Evolutionary conservation across 2,797 vertebrate species (phyloP).

Genomic region (Synaphobranchus kaupii): DNA sequence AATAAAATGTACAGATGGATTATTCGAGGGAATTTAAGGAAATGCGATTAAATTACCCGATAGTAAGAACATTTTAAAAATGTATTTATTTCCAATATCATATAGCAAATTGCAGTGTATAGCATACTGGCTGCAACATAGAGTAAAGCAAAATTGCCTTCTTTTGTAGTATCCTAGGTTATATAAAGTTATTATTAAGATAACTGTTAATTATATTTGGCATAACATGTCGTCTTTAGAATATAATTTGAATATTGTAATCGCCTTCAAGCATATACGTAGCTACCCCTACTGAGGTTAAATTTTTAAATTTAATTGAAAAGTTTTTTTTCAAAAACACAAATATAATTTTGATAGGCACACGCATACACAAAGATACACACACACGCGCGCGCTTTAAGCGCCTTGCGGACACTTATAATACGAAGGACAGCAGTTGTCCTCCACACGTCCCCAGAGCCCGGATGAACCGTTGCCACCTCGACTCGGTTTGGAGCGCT

Average conservation of each 20-base stretch:
- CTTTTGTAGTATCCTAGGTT: not conserved
- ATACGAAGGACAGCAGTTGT: slow-evolving; percentile 20
- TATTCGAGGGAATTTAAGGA: not conserved
- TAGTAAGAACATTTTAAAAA: not conserved
- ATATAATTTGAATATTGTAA: not conserved
- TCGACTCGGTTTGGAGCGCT: slow-evolving; percentile 56
- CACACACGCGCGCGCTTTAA: not conserved
- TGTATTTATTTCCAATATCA: not conserved
- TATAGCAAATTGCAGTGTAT: too few relatives aligned
- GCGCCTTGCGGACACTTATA: not conserved
- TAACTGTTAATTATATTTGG: not conserved
- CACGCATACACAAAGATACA: not conserved
- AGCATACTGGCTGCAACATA: not conserved
- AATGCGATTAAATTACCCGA: not conserved
- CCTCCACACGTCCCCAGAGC: slow-evolving; percentile 28
- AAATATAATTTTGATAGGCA: not conserved
- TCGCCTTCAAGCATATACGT: not conserved
- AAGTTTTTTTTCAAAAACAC: not conserved
- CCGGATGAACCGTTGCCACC: slow-evolving; percentile 37
- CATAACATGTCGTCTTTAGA: not conserved
- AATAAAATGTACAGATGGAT: not conserved
- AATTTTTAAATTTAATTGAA: not conserved
- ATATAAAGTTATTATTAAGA: not conserved
- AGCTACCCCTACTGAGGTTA: not conserved
- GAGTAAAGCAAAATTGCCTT: not conserved